Evolutionary conservation across 2,888 invertebrate genomes (phyloP).

Genomic region (Agriopis aurantiaria): DNA sequence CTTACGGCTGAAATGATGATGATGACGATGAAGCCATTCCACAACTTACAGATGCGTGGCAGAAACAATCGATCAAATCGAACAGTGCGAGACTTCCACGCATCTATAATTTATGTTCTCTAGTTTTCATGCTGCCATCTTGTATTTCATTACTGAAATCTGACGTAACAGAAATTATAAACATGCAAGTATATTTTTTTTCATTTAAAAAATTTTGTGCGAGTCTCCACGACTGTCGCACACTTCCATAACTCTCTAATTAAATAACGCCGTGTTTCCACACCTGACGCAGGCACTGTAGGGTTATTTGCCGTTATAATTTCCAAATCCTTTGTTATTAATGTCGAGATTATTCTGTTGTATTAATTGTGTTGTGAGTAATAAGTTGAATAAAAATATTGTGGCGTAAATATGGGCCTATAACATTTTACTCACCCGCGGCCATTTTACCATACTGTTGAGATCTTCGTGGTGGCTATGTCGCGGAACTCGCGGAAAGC

Average conservation of each 20-base stretch:
- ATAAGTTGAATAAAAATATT: conserved; percentile 1
- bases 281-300: conserved; percentile 40
- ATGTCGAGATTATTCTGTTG: conserved; percentile 41
- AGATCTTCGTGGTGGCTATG: background rate
- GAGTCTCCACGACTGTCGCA: background rate
- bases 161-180: no score
- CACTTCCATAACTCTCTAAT: conserved; percentile 28
- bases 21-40: no score
- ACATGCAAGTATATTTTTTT: no score
- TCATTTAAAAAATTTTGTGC: background rate
- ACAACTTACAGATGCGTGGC: no score
- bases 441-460: background rate
- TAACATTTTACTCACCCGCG: background rate
- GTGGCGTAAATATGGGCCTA: background rate
- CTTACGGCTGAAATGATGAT: no score
- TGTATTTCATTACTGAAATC: background rate
- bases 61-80: no score
- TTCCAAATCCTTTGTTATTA: conserved; percentile 45
- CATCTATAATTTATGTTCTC: no score
- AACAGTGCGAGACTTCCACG: no score
- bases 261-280: conserved; percentile 47
- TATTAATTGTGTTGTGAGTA: conserved; percentile 24
- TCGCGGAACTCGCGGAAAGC: no score
- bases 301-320: conserved; percentile 34
- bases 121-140: background rate